Base-by-base conservation (phyloP, 1,140 invertebrate genomes). In the Antheraea pernyi region DNA sequence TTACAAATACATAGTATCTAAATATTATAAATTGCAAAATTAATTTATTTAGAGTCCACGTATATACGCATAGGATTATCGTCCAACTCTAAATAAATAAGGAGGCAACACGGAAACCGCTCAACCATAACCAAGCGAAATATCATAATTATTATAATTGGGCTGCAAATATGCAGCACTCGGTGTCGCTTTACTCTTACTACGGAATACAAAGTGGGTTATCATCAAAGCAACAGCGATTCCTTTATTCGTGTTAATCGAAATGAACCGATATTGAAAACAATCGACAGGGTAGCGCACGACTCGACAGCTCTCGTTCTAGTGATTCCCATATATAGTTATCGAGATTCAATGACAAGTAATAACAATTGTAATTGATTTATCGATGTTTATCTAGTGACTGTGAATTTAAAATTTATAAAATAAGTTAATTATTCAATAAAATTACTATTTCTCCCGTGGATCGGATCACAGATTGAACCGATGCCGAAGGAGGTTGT, bases 221-320 rank as follows among this genome's bases (percentile, higher is more conserved):
- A 80, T 79, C 81, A 72, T 85, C 85, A 87, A 89, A 87, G 86
- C 80, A 65, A 59, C 48, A 70, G 73, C 79, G 81, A 84, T 85
- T 82, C 81, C 77, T 83, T 82, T 86, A 91, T 85, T 88, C 86
- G 82, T 90, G 88, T 89, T 84, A 84, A 88, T 86, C 81, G 82
- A 86, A 88, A 88, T 86, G 84, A 84, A 76, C 75, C 80, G 81
- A 86, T 90, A 88, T 85, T 84, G 86, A 91, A 91, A 89, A 91
- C 88, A 91, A 91, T 91, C 82, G 86, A 80, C 81, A 79, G 85
- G 81, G 81, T 83, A 84, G 84, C 76, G 87, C 87, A 89, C 86
- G 84, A 90, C 77, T 80, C 69, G 61, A 78, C 67, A 62, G 72
- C 66, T 74, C 70, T 72, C n/a, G 68, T 73, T 65, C 59, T 73